phyloP scores from a whole-genome alignment of 2,113 vertebrate species.

The Cyanoramphus novaezelandiae region DNA sequence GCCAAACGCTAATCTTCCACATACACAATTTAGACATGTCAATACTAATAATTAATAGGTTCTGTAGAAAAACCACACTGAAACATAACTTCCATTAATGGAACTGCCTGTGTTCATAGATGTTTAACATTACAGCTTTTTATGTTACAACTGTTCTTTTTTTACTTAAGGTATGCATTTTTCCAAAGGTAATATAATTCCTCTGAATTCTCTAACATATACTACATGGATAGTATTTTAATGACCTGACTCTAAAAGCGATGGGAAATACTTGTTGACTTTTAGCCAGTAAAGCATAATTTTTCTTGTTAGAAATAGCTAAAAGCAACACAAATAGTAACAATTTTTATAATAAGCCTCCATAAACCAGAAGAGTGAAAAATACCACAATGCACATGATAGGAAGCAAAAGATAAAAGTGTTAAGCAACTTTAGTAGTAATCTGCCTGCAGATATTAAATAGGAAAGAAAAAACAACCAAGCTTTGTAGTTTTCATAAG shows the following conservation, averaged over 20 bases:
- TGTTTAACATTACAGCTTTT: background rate
- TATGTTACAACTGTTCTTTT: background rate
- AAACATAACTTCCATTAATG: background rate
- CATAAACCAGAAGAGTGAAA: background rate
- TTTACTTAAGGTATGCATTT: background rate
- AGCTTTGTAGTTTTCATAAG: background rate
- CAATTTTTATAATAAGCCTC: background rate
- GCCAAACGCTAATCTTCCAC: background rate
- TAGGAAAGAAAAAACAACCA: background rate
- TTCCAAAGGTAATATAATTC: background rate
- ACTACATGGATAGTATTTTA: background rate
- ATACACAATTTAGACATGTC: background rate
- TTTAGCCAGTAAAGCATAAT: background rate
- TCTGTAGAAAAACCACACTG: background rate
- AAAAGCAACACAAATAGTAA: background rate
- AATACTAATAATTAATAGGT: background rate
- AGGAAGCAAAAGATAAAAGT: background rate
- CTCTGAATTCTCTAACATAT: background rate
- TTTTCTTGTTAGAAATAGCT: background rate
- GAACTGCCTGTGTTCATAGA: background rate
- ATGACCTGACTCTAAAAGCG: background rate
- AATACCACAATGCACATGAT: background rate
- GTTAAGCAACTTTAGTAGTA: background rate
- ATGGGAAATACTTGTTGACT: background rate
- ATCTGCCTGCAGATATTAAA: background rate